Evolutionary conservation across 1,140 invertebrate genomes (phyloP).

Genomic region (Leptinotarsa undecemlineata): DNA sequence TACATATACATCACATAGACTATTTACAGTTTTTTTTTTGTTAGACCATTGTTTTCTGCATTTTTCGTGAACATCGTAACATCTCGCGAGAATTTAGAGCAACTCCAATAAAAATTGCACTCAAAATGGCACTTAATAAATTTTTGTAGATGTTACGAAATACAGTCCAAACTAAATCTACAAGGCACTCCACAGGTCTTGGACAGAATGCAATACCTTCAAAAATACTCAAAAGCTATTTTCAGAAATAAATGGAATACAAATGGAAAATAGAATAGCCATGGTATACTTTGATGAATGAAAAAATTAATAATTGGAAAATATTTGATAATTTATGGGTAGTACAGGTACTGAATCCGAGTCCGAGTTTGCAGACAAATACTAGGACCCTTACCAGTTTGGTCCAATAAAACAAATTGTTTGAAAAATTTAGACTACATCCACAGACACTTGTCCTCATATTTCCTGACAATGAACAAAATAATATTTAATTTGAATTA

Average conservation of each 20-base stretch:
- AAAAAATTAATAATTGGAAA: too few relatives aligned
- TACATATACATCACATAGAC: constrained; percentile 48
- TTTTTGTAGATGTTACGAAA: constrained; percentile 17
- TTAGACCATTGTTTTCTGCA: constrained; percentile 36
- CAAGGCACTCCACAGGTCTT: constrained; percentile 50
- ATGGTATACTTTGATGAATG: neutral
- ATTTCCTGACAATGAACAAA: too few relatives aligned
- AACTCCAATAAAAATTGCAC: constrained; percentile 3
- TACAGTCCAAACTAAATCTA: constrained; percentile 26
- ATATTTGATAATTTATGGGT: too few relatives aligned
- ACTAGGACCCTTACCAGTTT: too few relatives aligned
- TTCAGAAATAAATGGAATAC: too few relatives aligned
- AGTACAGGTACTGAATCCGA: too few relatives aligned
- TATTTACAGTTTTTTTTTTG: constrained; percentile 44
- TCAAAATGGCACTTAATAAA: constrained; percentile 18
- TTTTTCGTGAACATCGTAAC: constrained; percentile 5
- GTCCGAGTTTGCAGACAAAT: too few relatives aligned
- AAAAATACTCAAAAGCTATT: neutral
- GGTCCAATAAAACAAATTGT: too few relatives aligned
- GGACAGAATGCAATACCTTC: constrained; percentile 13
- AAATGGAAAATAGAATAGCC: neutral
- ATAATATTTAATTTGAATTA: too few relatives aligned
- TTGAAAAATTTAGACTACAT: too few relatives aligned
- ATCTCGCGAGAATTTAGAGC: neutral
- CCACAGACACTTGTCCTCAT: too few relatives aligned